phyloP scores from a whole-genome alignment of 2,888 invertebrate species.

The Sussaba pulchella region DNA sequence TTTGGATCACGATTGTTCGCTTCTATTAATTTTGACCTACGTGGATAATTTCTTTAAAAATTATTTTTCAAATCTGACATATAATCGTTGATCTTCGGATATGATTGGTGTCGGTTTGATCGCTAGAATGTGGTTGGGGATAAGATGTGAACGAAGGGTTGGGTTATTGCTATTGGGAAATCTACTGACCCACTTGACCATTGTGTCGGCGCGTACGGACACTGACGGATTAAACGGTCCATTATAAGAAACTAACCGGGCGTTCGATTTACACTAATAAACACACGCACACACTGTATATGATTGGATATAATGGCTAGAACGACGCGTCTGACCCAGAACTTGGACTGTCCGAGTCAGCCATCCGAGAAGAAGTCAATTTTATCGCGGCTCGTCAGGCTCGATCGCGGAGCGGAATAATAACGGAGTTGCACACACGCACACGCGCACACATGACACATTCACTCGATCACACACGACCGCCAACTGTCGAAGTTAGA shows the following conservation, averaged over 20 bases:
- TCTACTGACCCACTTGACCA: conserved; percentile 42
- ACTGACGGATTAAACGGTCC: conserved; percentile 8
- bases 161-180: conserved; percentile 27
- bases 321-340: conserved; percentile 56
- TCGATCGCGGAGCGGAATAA: conserved; percentile 64
- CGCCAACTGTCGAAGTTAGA: neutral
- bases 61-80: neutral
- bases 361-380: conserved; percentile 53
- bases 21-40: neutral
- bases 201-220: neutral
- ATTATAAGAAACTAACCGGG: conserved; percentile 21
- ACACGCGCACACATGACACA: conserved; percentile 11
- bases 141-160: conserved; percentile 31
- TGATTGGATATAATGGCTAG: conserved; percentile 34
- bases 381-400: conserved; percentile 43
- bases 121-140: conserved; percentile 31
- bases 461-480: too few species aligned
- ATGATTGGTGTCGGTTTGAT: conserved; percentile 37
- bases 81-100: conserved; percentile 24
- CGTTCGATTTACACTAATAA: conserved; percentile 40
- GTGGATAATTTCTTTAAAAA: neutral
- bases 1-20: conserved; percentile 13
- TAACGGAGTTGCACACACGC: conserved; percentile 54
- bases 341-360: conserved; percentile 39
- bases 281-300: conserved; percentile 30